Percentiles rank a stretch among this genome's conserved stretches.
phyloP scores from a whole-genome alignment of 2,888 invertebrate genomes.

The Papilio demoleus region DNA sequence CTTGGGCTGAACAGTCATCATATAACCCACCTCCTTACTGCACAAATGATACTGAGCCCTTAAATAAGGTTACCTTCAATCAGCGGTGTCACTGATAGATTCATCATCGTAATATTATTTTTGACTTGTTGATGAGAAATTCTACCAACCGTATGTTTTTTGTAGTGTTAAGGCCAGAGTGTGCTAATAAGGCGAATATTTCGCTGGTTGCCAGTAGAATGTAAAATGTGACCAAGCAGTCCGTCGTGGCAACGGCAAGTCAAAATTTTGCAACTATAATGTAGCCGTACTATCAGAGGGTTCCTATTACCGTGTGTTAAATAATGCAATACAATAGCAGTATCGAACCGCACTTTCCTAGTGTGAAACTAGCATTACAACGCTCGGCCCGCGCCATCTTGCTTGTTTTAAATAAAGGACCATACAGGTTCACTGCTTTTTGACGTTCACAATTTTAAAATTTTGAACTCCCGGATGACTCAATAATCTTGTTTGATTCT shows the following conservation, averaged over 20 bases:
- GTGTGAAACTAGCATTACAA: conserved; percentile 47
- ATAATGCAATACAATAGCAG: background rate
- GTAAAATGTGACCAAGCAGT: too few species aligned
- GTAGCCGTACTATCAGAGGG: too few species aligned
- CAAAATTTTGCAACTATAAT: too few species aligned
- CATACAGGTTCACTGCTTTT: conserved; percentile 12
- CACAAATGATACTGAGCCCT: background rate
- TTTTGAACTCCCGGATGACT: background rate
- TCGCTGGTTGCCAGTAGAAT: too few species aligned
- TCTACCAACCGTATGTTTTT: background rate
- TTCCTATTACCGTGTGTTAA: too few species aligned
- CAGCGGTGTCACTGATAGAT: too few species aligned
- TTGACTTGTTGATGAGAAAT: too few species aligned
- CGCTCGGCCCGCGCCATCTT: conserved; percentile 61
- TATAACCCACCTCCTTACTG: background rate
- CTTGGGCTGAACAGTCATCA: background rate
- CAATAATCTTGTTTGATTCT: background rate
- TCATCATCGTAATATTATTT: background rate
- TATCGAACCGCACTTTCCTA: background rate
- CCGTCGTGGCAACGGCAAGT: too few species aligned
- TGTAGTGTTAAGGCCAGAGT: too few species aligned
- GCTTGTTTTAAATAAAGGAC: conserved; percentile 50
- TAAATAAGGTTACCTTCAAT: background rate
- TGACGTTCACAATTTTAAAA: conserved; percentile 5
- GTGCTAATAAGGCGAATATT: too few species aligned